Conservation (phyloP, 2,113 vertebrate genomes). For the Pteropus alecto region DNA sequence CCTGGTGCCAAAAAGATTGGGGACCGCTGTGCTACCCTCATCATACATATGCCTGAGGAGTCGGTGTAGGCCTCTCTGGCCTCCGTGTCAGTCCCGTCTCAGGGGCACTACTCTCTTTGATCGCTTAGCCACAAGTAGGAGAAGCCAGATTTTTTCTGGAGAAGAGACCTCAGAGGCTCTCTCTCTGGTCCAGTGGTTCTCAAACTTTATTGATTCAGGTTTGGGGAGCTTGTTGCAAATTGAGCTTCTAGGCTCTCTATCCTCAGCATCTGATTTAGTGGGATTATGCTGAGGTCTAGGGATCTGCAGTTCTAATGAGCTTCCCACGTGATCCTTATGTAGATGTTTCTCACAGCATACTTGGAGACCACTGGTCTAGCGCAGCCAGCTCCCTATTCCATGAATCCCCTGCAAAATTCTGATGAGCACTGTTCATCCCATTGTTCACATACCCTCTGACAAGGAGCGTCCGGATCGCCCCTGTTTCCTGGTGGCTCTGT, state of each 20-base stretch:
- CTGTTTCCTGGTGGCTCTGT: neutral
- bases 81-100: neutral
- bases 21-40: neutral
- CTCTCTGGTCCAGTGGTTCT: neutral
- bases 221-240: neutral
- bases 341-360: too few species aligned
- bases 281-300: neutral
- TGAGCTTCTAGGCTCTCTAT: neutral
- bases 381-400: rapidly evolving
- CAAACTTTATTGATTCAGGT: neutral
- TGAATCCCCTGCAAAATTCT: neutral
- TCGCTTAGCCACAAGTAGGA: neutral
- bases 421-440: neutral
- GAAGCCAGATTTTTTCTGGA: neutral
- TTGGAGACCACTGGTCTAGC: neutral
- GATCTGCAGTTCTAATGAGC: neutral
- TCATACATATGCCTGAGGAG: neutral
- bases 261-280: neutral
- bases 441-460: neutral
- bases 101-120: neutral
- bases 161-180: neutral
- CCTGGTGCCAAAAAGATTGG: too few species aligned
- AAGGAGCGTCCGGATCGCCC: neutral
- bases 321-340: neutral
- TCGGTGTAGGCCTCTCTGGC: rapidly evolving